Base-by-base conservation (phyloP, 2,113 vertebrate species). In the Oxyura jamaicensis region DNA sequence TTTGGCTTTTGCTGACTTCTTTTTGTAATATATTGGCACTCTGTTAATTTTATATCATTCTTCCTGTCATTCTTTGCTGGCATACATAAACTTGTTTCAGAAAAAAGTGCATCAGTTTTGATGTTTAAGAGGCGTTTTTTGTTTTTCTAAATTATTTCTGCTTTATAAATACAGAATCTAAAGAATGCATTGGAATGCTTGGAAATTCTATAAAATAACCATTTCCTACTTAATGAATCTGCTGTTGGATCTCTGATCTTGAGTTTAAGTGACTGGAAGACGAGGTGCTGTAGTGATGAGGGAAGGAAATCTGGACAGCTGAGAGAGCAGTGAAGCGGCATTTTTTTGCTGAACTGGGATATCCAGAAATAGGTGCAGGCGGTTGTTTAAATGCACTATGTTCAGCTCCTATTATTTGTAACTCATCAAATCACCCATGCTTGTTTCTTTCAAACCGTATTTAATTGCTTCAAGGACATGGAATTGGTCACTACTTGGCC, bases 401-500 rank as follows among this genome's bases (percentile, higher is more conserved):
- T 31, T 76, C 42, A 82, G 69, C 78, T 91, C 17, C 42, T 53
- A 0, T 41, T 75, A 33, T 58, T 88, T 89, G 59, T 35, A 77
- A 29, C 48, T 80, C 60, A 2, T 28, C 48, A 20, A 56, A 29
- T 68, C 42, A 3, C 17, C 36, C 1, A 0, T 52, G 44, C 56
- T 56, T 76, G 29, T 12, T 48, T 71, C 75, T 90, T 58, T 75
- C 56, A 20, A 26, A 20, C 42, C 52, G 33, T 3, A 5, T 73
- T 72, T 87, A 22, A n/a, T 90, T 83, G 33, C 44, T 8, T 29
- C 67, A 31, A 19, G 85, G 90, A 28, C 23, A 15, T 48, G 11
- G 82, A 72, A 2, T 4, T 59, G 73, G 68, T 82, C 42, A 31
- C 52, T 52, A 1, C 0, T 20, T 58, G 74, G 48, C 39, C 62